Evolutionary conservation across 30 jellyfish, hydroid and myxozoan species (phyloP), one percentile per base, ranked within the genome.

Genomic region (Hydractinia symbiolongicarpus): DNA sequence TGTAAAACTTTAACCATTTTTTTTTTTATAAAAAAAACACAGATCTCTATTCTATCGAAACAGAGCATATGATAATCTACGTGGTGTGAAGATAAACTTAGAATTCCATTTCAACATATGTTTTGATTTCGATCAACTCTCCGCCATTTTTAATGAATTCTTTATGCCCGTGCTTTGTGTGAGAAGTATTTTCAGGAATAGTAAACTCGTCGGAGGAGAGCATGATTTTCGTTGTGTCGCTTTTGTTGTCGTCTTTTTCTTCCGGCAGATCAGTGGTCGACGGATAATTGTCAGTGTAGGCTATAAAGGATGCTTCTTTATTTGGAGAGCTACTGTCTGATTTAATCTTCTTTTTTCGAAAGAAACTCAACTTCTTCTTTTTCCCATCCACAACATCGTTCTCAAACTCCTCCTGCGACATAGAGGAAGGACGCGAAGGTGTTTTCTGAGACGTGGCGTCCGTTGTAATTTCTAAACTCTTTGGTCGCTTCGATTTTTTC

Each of bases 391-490:
- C n/a, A n/a, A n/a, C 40, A 44, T 64, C 74, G 74, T 64, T 44
- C n/a, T 64, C 74, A 13, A n/a, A n/a, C 16, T 64, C 74, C 7
- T 64, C 74, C 74, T 64, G 52, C 74, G 74, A n/a, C 74, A 50
- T 77, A 16, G 85, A 52, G n/a, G 56, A 54, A 58, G 57, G 57
- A 54, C 81, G 21, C 60, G 85, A 64, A 19, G 57, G 52, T 11
- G 69, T 58, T 13, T 64, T 64, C 40, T 51, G 19, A 51, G 74
- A 51, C 9, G 40, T 44, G 1, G 40, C 19, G 17, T 64, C 74
- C 19, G 40, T 21, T 77, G 60, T 54, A 5, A 53, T 21, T 44
- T 77, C 85, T 13, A 77, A 50, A 55, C 85, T 77, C 60, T 77
- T 77, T 9, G 85, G 57, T 4, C 40, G 77, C n/a, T 11, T 50